A percentile compares a stretch with the other conserved stretches of the same genome.
Evolutionary conservation across 2,888 invertebrate species (phyloP).

Genomic region (Eilema depressum): DNA sequence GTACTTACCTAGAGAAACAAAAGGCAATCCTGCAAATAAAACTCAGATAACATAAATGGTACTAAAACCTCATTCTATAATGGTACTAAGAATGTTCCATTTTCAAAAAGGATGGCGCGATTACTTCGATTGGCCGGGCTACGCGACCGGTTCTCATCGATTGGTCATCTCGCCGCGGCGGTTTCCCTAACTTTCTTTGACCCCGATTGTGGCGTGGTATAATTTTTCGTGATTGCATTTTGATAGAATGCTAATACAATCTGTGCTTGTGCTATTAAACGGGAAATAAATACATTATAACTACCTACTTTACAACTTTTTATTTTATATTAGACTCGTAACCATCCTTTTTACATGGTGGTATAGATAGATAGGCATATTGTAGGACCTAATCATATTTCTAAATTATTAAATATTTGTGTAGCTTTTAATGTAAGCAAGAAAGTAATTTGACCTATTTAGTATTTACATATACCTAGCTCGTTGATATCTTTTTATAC

Average conservation of each 20-base stretch:
- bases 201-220: slow-evolving; percentile 66
- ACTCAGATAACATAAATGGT: neutral
- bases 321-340: neutral
- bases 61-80: slow-evolving; percentile 33
- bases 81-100: slow-evolving; percentile 43
- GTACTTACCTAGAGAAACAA: slow-evolving; percentile 23
- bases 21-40: slow-evolving; percentile 33
- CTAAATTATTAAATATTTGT: too few species aligned
- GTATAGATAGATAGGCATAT: too few species aligned
- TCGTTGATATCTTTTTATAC: too few species aligned
- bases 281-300: slow-evolving; percentile 10
- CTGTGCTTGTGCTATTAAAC: slow-evolving; percentile 13
- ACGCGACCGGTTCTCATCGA: slow-evolving; percentile 69
- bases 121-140: slow-evolving; percentile 47
- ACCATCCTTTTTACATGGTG: too few species aligned
- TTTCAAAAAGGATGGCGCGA: slow-evolving; percentile 51
- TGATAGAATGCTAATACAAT: slow-evolving; percentile 39
- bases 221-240: slow-evolving; percentile 61
- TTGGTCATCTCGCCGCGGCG: slow-evolving; percentile 69
- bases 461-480: too few species aligned
- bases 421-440: too few species aligned
- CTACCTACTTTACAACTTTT: neutral
- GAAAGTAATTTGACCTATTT: too few species aligned
- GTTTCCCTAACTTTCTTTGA: slow-evolving; percentile 85
- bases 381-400: too few species aligned